Base-by-base conservation (phyloP, 2,888 invertebrate genomes). In the Noctua janthina region DNA sequence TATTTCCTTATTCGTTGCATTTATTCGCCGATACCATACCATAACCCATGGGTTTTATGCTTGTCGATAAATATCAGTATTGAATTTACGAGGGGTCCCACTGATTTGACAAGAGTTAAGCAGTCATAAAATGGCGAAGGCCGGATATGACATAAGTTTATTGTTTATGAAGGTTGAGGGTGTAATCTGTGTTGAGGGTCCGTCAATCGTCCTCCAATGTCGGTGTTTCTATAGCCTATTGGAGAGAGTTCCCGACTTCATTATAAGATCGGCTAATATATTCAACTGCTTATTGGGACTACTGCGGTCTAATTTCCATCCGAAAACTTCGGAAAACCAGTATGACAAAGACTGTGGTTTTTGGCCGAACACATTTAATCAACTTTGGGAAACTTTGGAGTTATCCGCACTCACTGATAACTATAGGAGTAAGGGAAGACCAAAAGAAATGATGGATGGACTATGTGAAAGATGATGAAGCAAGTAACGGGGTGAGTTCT, bases 31-130 rank as follows among this genome's bases (percentile, higher is more conserved):
- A 76, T 51, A 68, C 17, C 74, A 51, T 2, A 51, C 46, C 78
- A 78, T 46, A 76, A 76, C 54, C 62, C 67, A 75, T 71, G 62
- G 46, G 43, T 73, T 86, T 86, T 82, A 86, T 74, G 74, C 64
- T 43, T 49, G 2, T 59, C 54, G 51, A 76, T 81, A 85, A 81
- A 84, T 69, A 76, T 76, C 29, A 51, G 46, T 51, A 76, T 85
- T 15, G 73, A 54, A 59, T 74, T 69, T 43, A 81, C 54, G 70
- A 49, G 71, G 73, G 81, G 46, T 15, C 15, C 62, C 49, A 43
- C 43, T 64, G 62, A 62, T 68, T 80, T 56, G 75, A 62, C 51
- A 71, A 74, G 69, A 83, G 59, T 35, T 70, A 56, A 71, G 64
- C 46, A 62, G 69, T 20, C 64, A 73, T 81, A 76, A 83, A 85